Evolutionary conservation across 2,888 invertebrate genomes (phyloP), one percentile per base, ranked within the genome.

Genomic region (Ichneumon xanthorius): DNA sequence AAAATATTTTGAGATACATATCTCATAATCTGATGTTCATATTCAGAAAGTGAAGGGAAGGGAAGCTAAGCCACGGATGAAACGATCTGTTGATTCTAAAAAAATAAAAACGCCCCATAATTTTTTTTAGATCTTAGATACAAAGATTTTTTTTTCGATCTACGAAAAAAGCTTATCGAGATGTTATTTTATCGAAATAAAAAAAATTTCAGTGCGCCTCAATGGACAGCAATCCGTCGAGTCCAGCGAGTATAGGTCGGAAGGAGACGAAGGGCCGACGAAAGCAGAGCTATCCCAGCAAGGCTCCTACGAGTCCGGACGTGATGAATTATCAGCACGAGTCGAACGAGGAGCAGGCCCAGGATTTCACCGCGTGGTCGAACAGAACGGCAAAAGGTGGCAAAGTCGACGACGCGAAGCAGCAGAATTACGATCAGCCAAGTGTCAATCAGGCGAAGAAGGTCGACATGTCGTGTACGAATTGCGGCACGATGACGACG

Each of bases 401-500:
- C 45, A 88, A 89, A 78, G 87, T 88, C 63, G 85, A 85, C 37
- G 77, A 82, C 83, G 55, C 22, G 53, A 93, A 92, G 72, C 90
- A 92, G 50, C 91, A 89, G 73, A 92, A 91, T 68, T 90, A 91
- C n/a, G 93, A 93, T 87, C 92, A 92, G 53, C 93, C 93, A 63
- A 87, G 90, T 33, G 89, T 90, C 22, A 93, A 92, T 80, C 87
- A 89, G 80, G 85, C 91, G 58, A 94, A 94, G 87, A 94, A 92
- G 93, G 96, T 97, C 33, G 99, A 99, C 92, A 96, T 99, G 91
- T 96, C 97, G 16, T 99, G 99, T 94, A 98, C 98, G 89, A 99
- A 99, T 95, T 99, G 99, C 94, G 97, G 98, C 88, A 99, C 99
- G n/a, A 97, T 97, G 93, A 98, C 98, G 55, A 99, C 99, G 82